Evolutionary conservation across 2,113 vertebrate species (phyloP), one percentile per base, ranked within the genome.

Genomic region (Odontophorus gujanensis): DNA sequence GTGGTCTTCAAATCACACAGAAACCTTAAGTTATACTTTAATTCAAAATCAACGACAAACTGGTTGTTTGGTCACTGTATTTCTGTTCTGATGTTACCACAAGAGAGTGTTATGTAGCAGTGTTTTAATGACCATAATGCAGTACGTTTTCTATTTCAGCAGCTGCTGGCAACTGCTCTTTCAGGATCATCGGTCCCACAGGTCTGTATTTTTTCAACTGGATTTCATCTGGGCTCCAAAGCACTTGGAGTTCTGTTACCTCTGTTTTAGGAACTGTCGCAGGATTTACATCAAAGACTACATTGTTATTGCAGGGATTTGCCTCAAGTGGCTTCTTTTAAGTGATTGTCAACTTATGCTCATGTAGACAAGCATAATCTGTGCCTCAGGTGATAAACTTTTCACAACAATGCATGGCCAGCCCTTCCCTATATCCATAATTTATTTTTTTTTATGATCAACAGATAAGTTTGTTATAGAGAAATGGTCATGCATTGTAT

Each of bases 61-160:
- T 13, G 11, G 11, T 63, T 75, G 42, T 48, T 74, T n/a, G n/a
- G 63, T n/a, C 42, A 83, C 25, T 69, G 88, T 10, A 47, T 45
- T 81, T 50, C 72, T 59, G 15, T 40, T 93, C 40, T 19, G 16
- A 75, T 21, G 53, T 4, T 26, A 66, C 16, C 55, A 47, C 16
- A 18, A 21, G 3, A 71, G 7, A 0, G 1, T 4, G 22, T 40
- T 34, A 55, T 55, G 16, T 32, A 25, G 61, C 10, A 2, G 7
- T 32, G 16, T 25, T 88, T 36, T 25, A 63, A 40, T 1, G 3
- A 26, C 15, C 5, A 32, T 11, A 92, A 58, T 1, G 3, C 73
- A 62, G 3, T 36, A 21, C 2, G 26, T 45, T 9, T 87, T 68
- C 22, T 59, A 9, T 71, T 71, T 14, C 36, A 86, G 51, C 24